phyloP scores from a whole-genome alignment of 2,888 invertebrate genomes.

The Sceliomorpha sp. region DNA sequence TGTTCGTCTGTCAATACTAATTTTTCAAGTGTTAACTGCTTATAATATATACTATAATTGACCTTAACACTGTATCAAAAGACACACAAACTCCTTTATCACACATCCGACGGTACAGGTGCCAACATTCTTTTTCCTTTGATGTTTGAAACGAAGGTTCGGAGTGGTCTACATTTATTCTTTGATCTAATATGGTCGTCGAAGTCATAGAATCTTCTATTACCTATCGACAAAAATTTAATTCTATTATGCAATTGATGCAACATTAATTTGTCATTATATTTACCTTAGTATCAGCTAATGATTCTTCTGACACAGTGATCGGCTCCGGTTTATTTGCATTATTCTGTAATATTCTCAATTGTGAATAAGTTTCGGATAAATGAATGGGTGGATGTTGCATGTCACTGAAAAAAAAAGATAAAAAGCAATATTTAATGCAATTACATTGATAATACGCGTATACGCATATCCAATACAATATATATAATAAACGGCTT shows the following conservation, averaged over 20 bases:
- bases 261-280: background rate
- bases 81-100: slow-evolving; percentile 86
- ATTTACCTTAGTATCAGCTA: slow-evolving; percentile 24
- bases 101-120: slow-evolving; percentile 85
- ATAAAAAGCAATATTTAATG: too few relatives aligned
- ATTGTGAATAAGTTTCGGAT: slow-evolving; percentile 33
- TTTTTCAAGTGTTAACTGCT: too few relatives aligned
- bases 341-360: slow-evolving; percentile 30
- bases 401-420: slow-evolving; percentile 22
- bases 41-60: too few relatives aligned
- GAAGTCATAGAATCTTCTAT: slow-evolving; percentile 12
- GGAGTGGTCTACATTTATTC: slow-evolving; percentile 58
- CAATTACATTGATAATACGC: too few relatives aligned
- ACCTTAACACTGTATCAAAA: slow-evolving; percentile 85
- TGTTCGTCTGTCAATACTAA: background rate
- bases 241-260: too few relatives aligned
- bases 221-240: slow-evolving; percentile 11
- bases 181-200: slow-evolving; percentile 37
- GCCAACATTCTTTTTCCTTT: slow-evolving; percentile 86
- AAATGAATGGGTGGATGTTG: slow-evolving; percentile 33
- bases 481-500: too few relatives aligned
- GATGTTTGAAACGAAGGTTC: slow-evolving; percentile 82
- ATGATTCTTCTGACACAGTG: slow-evolving; percentile 23
- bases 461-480: too few relatives aligned
- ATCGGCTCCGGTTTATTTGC: slow-evolving; percentile 15